These are phyloP conservation scores for Plecotus auritus DNA, from an alignment of 2,113 vertebrate species.

Conservation along the genomic window DNA sequence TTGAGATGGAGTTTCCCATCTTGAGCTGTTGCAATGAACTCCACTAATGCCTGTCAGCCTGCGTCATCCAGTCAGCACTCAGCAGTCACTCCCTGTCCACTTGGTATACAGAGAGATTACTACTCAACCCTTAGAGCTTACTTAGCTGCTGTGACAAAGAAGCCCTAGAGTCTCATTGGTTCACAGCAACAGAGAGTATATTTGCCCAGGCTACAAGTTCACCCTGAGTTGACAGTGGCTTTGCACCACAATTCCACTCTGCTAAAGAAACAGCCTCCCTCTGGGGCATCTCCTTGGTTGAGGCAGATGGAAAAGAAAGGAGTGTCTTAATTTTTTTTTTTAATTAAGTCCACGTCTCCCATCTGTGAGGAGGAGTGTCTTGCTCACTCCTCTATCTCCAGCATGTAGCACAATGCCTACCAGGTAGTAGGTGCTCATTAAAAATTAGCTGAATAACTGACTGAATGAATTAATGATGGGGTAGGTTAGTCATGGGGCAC, in stretches of 20 bases:
- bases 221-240: not conserved
- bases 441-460: not conserved
- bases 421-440: not conserved
- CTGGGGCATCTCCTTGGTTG: not conserved
- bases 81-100: not conserved
- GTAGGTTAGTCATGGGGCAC: not conserved
- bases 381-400: too few relatives aligned
- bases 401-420: not conserved
- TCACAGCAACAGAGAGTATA: not conserved
- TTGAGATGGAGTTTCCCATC: not conserved
- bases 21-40: not conserved
- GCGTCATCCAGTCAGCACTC: not conserved
- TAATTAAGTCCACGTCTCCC: too few relatives aligned
- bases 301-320: not conserved
- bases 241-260: not conserved
- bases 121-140: too few relatives aligned
- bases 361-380: not conserved
- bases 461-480: not conserved
- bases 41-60: not conserved
- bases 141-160: not conserved
- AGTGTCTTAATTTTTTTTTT: too few relatives aligned
- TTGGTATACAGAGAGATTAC: not conserved
- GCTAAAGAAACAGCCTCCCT: not conserved
- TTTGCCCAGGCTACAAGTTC: not conserved
- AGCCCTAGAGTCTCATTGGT: not conserved